Conservation (phyloP, 2,888 invertebrate genomes). For the Adelphocoris suturalis region DNA sequence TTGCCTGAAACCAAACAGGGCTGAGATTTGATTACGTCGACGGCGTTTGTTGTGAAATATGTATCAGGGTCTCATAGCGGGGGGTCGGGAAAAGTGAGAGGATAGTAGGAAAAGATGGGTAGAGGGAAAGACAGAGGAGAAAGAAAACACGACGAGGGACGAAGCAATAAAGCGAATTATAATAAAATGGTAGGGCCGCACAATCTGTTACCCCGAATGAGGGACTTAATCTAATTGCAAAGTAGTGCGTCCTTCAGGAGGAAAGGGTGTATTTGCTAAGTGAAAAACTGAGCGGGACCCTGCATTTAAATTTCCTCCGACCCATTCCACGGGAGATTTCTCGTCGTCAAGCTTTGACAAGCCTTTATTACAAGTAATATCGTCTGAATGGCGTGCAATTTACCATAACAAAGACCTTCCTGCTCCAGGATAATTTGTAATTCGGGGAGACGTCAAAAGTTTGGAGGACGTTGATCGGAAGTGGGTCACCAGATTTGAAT, state of each 20-base stretch:
- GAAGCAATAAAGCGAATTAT: conserved; percentile 68
- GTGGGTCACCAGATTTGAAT: neutral
- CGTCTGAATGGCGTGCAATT: conserved; percentile 23
- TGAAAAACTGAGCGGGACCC: conserved; percentile 50
- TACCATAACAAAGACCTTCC: neutral
- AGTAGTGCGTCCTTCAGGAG: conserved; percentile 53
- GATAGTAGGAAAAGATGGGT: neutral
- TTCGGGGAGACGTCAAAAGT: neutral
- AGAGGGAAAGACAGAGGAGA: neutral
- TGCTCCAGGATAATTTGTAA: neutral
- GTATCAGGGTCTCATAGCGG: conserved; percentile 32
- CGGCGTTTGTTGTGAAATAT: conserved; percentile 54
- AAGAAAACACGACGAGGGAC: conserved; percentile 41
- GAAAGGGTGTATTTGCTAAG: conserved; percentile 46
- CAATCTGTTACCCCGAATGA: conserved; percentile 67
- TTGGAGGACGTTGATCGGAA: neutral
- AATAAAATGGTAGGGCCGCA: conserved; percentile 54
- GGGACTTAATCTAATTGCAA: conserved; percentile 70
- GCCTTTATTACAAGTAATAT: conserved; percentile 21
- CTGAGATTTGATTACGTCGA: conserved; percentile 49
- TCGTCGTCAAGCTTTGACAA: conserved; percentile 26
- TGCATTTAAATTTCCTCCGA: conserved; percentile 53
- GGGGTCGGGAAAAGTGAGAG: conserved; percentile 1
- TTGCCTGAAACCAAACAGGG: neutral
- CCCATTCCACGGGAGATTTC: conserved; percentile 7